Evolutionary conservation across 2,113 vertebrate species (phyloP), one percentile per base, ranked within the genome.

Genomic region (Buteo buteo): DNA sequence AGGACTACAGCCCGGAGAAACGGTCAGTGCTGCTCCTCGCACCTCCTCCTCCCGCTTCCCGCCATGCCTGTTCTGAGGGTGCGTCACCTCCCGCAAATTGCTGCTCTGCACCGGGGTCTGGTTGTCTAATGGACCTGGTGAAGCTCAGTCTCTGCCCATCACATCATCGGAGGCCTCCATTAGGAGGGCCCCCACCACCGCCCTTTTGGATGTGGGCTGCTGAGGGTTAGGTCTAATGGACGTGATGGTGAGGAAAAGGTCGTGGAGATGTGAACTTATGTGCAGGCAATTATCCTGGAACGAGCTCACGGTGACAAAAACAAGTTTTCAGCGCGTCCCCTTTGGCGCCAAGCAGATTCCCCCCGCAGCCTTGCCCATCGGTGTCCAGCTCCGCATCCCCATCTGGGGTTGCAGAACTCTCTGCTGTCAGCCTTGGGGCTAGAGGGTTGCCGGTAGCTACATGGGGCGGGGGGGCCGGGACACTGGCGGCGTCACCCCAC

Each of bases 291-390:
- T 62, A 69, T 22, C 58, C 62, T 0, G 19, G 44, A 57, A 61
- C 9, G 3, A 32, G 42, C 50, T 11, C 49, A 20, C 2, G 1
- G 91, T 1, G 70, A 49, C 70, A 34, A 38, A 82, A 91, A 9
- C 0, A 26, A 64, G 29, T 62, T 81, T 62, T 26, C 40, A 1
- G 13, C 40, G 28, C 0, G 22, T 7, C 77, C 28, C 7, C 25
- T 69, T 26, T 4, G 72, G 93, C 0, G 0, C 73, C 5, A 2
- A 45, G 50, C 0, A 0, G 17, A 15, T 44, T 28, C 6, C 17
- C 32, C 25, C 25, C 2, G 25, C 62, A 22, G 73, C 57, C 18
- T 26, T 12, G 18, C 67, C 38, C 49, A 1, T 2, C 7, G 6
- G 24, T 12, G n/a, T 1, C 17, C 2, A 31, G 26, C 50, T 62